Evolutionary conservation across 2,797 vertebrate genomes (phyloP), one percentile per base, ranked within the genome.

Genomic region (Gymnoscopelus microlampas): DNA sequence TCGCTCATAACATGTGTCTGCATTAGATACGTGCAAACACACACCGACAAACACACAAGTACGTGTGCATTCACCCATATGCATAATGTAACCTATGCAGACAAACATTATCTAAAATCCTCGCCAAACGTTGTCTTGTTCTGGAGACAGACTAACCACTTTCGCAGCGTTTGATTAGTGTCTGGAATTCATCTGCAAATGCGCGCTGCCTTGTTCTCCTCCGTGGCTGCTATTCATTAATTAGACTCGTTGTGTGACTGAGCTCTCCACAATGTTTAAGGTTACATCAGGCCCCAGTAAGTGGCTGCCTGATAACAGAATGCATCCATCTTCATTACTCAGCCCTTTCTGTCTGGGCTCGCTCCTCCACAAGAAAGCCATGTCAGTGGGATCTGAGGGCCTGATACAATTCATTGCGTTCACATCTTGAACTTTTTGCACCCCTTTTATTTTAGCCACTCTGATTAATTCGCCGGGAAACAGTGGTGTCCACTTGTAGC

Each of bases 271-370:
- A 90, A 92, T 96, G 96, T 97, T 97, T 98, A 97, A 97, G 96
- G 96, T 97, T 96, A 96, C 94, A 95, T 97, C 96, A 95, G 95
- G 93, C 94, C 92, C 88, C 92, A 93, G 95, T 96, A 97, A 97
- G 96, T 95, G 95, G 95, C 93, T 94, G 93, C 88, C 95, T 96
- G 97, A 98, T 98, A 98, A 97, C 94, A 94, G 95, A 94, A 95
- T 82, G 89, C 95, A 97, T 98, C 96, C 94, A 94, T 99, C 97
- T 98, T 97, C 96, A 97, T 98, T 98, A 97, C 92, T 93, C 87
- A 91, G 92, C 92, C 93, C 90, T 94, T 94, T 94, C 94, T 95
- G 95, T 96, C 95, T 89, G 85, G 93, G 91, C 94, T 89, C 86
- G 93, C 94, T 95, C 92, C 92, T 94, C 93, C 92, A 94, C 94